Evolutionary conservation across 2,797 vertebrate species (phyloP).

Genomic region (Cephalopachus bancanus): DNA sequence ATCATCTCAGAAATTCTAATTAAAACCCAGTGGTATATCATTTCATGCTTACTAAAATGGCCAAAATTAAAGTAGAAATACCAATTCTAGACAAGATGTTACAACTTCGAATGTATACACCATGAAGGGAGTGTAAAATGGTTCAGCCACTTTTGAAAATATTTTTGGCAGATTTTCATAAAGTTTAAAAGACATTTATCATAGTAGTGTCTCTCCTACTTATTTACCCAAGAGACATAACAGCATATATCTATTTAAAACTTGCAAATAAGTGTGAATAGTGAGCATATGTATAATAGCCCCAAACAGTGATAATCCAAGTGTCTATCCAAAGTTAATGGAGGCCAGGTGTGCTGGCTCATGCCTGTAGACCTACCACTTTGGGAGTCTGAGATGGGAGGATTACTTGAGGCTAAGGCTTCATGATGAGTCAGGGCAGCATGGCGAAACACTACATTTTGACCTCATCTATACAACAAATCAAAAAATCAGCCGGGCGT

Average conservation of each 20-base stretch:
- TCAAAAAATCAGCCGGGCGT: too few relatives aligned
- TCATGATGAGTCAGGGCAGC: too few relatives aligned
- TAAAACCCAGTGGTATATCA: not conserved
- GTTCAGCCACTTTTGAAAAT: not conserved
- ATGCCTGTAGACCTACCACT: too few relatives aligned
- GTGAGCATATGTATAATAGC: not conserved
- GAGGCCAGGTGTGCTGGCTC: not conserved
- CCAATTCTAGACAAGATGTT: not conserved
- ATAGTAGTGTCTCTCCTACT: not conserved
- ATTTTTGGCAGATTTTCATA: not conserved
- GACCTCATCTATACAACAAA: too few relatives aligned
- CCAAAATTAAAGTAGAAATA: not conserved
- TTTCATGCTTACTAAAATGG: not conserved
- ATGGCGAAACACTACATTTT: too few relatives aligned
- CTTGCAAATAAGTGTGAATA: not conserved
- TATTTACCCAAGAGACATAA: not conserved
- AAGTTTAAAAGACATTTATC: not conserved
- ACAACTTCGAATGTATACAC: not conserved
- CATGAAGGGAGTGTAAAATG: not conserved
- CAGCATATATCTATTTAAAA: not conserved
- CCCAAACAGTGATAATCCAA: not conserved
- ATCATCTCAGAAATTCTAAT: not conserved
- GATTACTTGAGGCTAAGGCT: too few relatives aligned
- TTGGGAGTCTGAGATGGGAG: too few relatives aligned
- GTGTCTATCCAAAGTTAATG: not conserved